Conservation (phyloP, 2,888 invertebrate species). For the Drosophila suboccidentalis region DNA sequence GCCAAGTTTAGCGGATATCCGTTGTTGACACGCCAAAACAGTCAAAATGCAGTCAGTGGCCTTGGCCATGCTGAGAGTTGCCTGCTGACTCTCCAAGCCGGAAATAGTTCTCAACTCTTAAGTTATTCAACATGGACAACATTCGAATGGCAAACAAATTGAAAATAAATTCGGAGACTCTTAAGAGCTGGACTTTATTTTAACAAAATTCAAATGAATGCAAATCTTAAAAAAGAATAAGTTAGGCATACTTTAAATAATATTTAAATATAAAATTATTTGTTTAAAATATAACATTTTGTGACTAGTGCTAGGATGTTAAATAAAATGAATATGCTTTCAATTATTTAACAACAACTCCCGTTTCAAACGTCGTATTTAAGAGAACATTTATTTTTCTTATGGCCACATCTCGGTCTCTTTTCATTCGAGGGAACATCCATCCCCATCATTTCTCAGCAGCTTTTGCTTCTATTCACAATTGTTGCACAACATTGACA, state of each 20-base stretch:
- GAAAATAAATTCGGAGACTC: neutral
- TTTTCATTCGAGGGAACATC: neutral
- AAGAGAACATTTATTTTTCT: neutral
- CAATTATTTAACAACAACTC: neutral
- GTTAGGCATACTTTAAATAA: no score
- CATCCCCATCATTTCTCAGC: neutral
- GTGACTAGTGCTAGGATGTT: no score
- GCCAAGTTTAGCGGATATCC: slow-evolving; percentile 76
- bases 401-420: neutral
- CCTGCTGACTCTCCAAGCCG: neutral
- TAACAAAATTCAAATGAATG: neutral
- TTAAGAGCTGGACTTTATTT: neutral
- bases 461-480: slow-evolving; percentile 21
- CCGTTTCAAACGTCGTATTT: neutral
- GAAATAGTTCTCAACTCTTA: slow-evolving; percentile 5
- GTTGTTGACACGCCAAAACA: slow-evolving; percentile 68
- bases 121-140: slow-evolving; percentile 4
- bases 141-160: neutral
- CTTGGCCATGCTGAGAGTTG: neutral
- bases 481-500: slow-evolving; percentile 51
- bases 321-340: no score
- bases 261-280: no score
- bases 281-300: no score
- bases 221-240: neutral
- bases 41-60: slow-evolving; percentile 41